Evolutionary conservation across 2,797 vertebrate genomes (phyloP).

Genomic region (Lagodon rhomboides): DNA sequence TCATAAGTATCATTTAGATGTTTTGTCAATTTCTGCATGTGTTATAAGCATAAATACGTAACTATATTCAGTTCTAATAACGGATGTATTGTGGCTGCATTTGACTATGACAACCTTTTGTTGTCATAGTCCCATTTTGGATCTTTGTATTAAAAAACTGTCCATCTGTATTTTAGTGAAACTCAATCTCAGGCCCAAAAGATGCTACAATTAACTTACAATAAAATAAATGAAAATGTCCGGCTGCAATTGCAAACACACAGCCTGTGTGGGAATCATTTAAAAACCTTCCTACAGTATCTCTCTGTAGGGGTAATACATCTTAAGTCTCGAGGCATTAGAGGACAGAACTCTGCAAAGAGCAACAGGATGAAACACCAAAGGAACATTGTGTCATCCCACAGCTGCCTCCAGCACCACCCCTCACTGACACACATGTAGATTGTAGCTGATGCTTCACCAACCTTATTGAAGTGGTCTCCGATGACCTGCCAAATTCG

Average conservation of each 20-base stretch:
- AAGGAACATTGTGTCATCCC: not conserved
- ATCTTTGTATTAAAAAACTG: not conserved
- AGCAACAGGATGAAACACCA: not conserved
- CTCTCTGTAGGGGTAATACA: not conserved
- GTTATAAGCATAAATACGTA: no score
- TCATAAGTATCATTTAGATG: no score
- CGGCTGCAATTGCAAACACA: not conserved
- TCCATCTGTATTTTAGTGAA: not conserved
- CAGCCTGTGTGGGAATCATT: not conserved
- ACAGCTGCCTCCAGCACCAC: not conserved
- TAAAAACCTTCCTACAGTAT: not conserved
- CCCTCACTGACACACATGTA: no score
- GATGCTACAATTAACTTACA: not conserved
- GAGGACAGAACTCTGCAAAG: slow-evolving; percentile 8
- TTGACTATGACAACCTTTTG: no score
- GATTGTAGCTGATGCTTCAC: no score
- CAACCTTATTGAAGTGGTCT: slow-evolving; percentile 97
- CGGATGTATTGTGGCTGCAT: no score
- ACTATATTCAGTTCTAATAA: no score
- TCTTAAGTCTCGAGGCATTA: not conserved
- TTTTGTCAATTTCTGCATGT: no score
- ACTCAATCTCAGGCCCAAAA: not conserved
- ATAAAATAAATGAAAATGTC: not conserved
- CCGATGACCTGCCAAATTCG: slow-evolving; percentile 98
- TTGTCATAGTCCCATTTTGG: no score